A percentile compares a stretch with the other conserved stretches of the same genome.
Evolutionary conservation across 2,797 vertebrate species (phyloP).

Genomic region (Enteromius argenteus): DNA sequence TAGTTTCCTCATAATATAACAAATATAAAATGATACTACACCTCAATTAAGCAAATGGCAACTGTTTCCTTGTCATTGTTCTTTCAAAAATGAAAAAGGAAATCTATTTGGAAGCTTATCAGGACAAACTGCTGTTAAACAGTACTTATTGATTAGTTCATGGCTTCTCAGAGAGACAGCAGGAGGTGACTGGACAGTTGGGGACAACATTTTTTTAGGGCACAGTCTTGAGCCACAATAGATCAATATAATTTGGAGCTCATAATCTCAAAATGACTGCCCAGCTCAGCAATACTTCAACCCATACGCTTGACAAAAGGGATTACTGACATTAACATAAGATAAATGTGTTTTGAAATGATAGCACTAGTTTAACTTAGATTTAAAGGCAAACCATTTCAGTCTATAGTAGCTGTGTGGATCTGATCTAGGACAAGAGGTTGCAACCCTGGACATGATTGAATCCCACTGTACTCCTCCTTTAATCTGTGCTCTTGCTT

Average conservation of each 20-base stretch:
- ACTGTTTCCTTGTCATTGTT: background rate
- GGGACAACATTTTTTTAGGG: slow-evolving; percentile 13
- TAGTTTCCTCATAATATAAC: slow-evolving; percentile 24
- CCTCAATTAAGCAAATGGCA: slow-evolving; percentile 44
- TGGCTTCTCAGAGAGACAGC: slow-evolving; percentile 46
- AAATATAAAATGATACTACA: slow-evolving; percentile 49
- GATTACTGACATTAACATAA: background rate
- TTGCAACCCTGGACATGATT: slow-evolving; percentile 19
- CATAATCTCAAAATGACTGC: background rate
- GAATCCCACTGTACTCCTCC: slow-evolving; percentile 28
- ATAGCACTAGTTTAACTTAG: background rate
- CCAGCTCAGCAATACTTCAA: slow-evolving; percentile 26
- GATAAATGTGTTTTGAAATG: background rate
- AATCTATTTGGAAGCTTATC: slow-evolving; percentile 35
- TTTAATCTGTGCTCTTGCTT: slow-evolving; percentile 40
- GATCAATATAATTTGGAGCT: slow-evolving; percentile 44
- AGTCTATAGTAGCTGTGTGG: slow-evolving; percentile 15
- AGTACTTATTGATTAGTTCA: slow-evolving; percentile 51
- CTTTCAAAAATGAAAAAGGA: slow-evolving; percentile 12
- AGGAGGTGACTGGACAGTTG: slow-evolving; percentile 32
- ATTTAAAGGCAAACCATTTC: background rate
- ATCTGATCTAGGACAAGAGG: slow-evolving; percentile 11
- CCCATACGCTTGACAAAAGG: background rate
- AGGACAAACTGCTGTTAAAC: slow-evolving; percentile 48
- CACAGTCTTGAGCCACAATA: slow-evolving; percentile 38